A percentile compares a stretch with the other conserved stretches of the same genome.
Conservation (phyloP, 1,140 invertebrate species). For the Drosophila pandora region DNA sequence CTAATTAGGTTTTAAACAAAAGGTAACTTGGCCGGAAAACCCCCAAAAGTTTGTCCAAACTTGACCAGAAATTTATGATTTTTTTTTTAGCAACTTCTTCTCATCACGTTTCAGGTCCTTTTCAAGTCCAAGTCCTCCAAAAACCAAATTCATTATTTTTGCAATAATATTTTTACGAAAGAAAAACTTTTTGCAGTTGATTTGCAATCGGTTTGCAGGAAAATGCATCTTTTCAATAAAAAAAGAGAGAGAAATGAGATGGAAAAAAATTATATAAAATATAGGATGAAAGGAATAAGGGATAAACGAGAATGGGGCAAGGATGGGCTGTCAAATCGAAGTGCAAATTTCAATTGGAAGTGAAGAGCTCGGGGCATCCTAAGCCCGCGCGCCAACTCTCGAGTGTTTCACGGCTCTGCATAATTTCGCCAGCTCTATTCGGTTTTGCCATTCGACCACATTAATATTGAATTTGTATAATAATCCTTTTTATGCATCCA, state of each 20-base stretch:
- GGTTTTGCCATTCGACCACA: constrained; percentile 33
- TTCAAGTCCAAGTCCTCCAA: constrained; percentile 2
- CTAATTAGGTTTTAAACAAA: too few species aligned
- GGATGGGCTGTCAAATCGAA: constrained; percentile 50
- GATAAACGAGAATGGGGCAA: background rate
- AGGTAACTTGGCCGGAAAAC: too few species aligned
- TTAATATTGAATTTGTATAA: constrained; percentile 81
- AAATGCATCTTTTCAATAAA: constrained; percentile 62
- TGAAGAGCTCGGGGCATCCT: constrained; percentile 31
- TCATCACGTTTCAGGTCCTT: background rate
- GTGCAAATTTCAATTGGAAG: constrained; percentile 64
- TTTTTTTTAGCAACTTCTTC: background rate
- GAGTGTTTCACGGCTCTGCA: constrained; percentile 74
- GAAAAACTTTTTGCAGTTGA: constrained; percentile 46
- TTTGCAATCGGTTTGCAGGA: constrained; percentile 54
- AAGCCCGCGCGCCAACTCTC: constrained; percentile 41
- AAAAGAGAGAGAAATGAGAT: constrained; percentile 19
- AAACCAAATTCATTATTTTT: constrained; percentile 68
- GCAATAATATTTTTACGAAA: constrained; percentile 72
- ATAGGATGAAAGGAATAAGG: background rate
- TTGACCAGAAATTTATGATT: too few species aligned
- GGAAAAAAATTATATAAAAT: constrained; percentile 18
- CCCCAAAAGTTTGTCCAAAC: too few species aligned
- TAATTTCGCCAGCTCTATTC: constrained; percentile 72
- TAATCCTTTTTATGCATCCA: constrained; percentile 78